These are phyloP conservation scores for Protomyctophum bolini DNA, from an alignment of 2,113 vertebrate species.

Conservation along the genomic window DNA sequence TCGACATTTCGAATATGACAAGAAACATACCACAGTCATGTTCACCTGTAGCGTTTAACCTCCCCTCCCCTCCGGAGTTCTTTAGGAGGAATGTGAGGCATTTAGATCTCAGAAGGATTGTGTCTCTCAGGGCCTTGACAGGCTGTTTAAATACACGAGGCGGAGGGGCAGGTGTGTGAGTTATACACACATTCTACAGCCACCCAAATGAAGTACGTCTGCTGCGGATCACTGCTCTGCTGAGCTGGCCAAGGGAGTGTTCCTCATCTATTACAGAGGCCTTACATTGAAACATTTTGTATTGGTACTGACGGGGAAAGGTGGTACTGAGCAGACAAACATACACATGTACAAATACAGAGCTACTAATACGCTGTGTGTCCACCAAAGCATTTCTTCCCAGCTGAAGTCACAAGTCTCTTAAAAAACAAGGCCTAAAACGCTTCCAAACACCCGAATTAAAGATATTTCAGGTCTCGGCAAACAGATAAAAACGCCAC, in stretches of 20 bases:
- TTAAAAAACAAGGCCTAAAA: too few species aligned
- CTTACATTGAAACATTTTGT: not conserved
- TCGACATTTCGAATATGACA: constrained; percentile 8
- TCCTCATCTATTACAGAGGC: not conserved
- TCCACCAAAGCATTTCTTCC: too few species aligned
- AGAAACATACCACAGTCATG: constrained; percentile 28
- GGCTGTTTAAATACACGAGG: constrained; percentile 31
- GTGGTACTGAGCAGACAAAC: not conserved
- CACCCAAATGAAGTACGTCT: constrained; percentile 9
- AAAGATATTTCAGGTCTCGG: too few species aligned
- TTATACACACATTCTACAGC: constrained; percentile 5
- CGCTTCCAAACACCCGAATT: too few species aligned
- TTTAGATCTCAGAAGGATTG: constrained; percentile 20
- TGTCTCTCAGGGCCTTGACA: constrained; percentile 37
- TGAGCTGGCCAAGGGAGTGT: not conserved
- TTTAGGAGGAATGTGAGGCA: constrained; percentile 44
- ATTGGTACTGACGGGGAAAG: not conserved
- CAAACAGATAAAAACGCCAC: too few species aligned
- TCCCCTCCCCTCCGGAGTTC: constrained; percentile 13
- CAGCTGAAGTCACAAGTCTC: too few species aligned
- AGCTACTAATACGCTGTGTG: too few species aligned
- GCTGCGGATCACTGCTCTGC: not conserved
- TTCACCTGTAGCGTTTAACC: constrained; percentile 46
- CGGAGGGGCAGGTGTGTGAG: constrained; percentile 13
- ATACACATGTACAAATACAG: not conserved